Evolutionary conservation across 2,888 invertebrate genomes (phyloP).

Genomic region (Cataglyphis cursor): DNA sequence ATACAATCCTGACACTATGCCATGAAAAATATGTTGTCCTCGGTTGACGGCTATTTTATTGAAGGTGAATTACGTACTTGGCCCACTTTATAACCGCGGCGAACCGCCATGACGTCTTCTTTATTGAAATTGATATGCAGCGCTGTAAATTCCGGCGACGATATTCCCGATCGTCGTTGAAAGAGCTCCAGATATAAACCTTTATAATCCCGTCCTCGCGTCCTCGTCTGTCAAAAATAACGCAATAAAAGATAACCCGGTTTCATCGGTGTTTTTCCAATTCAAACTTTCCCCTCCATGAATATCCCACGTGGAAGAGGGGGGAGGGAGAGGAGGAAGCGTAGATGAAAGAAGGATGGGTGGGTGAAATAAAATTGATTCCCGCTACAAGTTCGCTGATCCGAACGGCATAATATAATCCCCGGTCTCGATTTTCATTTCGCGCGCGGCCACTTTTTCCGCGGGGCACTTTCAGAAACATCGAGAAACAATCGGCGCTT

Average conservation of each 20-base stretch:
- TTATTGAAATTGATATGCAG: conserved; percentile 54
- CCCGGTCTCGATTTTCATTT: conserved; percentile 40
- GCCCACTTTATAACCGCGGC: conserved; percentile 44
- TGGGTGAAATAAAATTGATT: conserved; percentile 39
- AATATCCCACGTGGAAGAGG: background rate
- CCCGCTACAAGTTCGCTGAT: conserved; percentile 23
- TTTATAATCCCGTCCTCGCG: conserved; percentile 23
- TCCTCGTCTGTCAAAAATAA: conserved; percentile 47
- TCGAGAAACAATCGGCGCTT: conserved; percentile 63
- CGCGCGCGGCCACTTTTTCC: conserved; percentile 11
- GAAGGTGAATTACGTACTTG: conserved; percentile 52
- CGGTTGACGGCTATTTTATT: conserved; percentile 53
- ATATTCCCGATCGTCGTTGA: conserved; percentile 30
- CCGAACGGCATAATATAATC: conserved; percentile 41
- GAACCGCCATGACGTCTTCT: conserved; percentile 34
- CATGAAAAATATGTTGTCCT: conserved; percentile 52
- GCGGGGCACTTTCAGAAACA: conserved; percentile 8
- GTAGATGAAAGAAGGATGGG: background rate
- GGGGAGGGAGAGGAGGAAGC: background rate
- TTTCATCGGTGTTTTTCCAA: conserved; percentile 47
- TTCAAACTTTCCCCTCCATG: conserved; percentile 26
- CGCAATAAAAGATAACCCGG: conserved; percentile 46
- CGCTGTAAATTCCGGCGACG: conserved; percentile 44
- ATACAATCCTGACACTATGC: background rate
- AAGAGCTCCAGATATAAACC: conserved; percentile 28